phyloP scores from a whole-genome alignment of 2,888 invertebrate species.

The Pammene fasciana region DNA sequence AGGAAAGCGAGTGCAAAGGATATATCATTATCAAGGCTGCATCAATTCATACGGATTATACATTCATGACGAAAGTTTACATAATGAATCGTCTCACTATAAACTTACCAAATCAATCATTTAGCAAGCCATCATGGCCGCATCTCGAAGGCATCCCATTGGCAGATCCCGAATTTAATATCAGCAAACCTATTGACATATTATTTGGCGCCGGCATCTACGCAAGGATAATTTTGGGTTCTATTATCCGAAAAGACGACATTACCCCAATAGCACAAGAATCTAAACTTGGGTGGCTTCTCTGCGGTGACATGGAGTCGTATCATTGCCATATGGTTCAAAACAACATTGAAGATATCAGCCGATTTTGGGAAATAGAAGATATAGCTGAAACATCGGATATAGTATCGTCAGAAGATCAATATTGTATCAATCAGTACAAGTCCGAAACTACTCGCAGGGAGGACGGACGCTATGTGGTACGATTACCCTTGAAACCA shows the following conservation, averaged over 20 bases:
- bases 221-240: not conserved
- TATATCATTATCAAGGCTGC: not conserved
- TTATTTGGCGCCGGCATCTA: not conserved
- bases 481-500: too few species aligned
- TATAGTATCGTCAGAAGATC: not conserved
- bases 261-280: not conserved
- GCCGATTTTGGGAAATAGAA: not conserved
- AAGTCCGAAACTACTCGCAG: not conserved
- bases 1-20: slow-evolving; percentile 4
- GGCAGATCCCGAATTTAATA: not conserved
- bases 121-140: not conserved
- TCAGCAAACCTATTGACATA: not conserved
- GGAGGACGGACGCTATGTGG: too few species aligned
- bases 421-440: not conserved
- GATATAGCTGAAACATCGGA: not conserved
- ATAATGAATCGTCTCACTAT: not conserved
- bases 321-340: not conserved
- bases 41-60: not conserved
- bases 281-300: not conserved
- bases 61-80: not conserved
- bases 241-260: not conserved
- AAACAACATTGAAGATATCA: not conserved
- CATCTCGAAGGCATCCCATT: not conserved
- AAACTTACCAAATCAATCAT: not conserved
- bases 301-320: not conserved